Conservation (phyloP, 2,888 invertebrate genomes). For the Chrysotoxum bicinctum region DNA sequence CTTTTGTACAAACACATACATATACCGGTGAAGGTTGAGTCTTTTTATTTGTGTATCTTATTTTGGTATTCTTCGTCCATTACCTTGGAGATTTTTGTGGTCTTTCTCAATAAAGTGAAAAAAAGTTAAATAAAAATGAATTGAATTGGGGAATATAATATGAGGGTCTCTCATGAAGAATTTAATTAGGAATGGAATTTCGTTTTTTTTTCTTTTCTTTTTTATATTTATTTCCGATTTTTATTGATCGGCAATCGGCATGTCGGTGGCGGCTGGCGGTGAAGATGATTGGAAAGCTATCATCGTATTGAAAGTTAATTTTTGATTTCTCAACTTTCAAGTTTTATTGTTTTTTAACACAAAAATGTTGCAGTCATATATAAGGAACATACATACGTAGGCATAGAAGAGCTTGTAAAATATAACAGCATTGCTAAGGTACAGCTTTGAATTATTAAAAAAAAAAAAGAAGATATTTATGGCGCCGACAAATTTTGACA, state of each 20-base stretch:
- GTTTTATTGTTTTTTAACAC: background rate
- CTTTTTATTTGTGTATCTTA: conserved; percentile 3
- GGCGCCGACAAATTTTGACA: background rate
- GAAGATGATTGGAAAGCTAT: conserved; percentile 41
- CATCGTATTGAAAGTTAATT: conserved; percentile 42
- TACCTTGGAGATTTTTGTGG: conserved; percentile 36
- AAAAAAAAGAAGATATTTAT: background rate
- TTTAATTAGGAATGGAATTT: conserved; percentile 61
- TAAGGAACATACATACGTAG: no score
- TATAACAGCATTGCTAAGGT: background rate
- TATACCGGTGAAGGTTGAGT: conserved; percentile 21
- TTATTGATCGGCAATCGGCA: conserved; percentile 15
- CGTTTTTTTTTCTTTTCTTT: background rate
- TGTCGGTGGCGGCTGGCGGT: background rate
- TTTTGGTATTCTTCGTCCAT: conserved; percentile 15
- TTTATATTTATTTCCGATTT: conserved; percentile 30
- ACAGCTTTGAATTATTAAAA: background rate
- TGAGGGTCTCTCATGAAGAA: conserved; percentile 37
- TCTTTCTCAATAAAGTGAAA: conserved; percentile 8
- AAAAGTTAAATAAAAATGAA: conserved; percentile 16
- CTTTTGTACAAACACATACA: no score
- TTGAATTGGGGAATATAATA: conserved; percentile 45
- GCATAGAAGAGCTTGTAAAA: conserved; percentile 1
- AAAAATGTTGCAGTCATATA: background rate
- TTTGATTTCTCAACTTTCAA: conserved; percentile 25